These are phyloP conservation scores for Solea solea DNA, from an alignment of 2,113 vertebrate genomes.

Conservation along the genomic window DNA sequence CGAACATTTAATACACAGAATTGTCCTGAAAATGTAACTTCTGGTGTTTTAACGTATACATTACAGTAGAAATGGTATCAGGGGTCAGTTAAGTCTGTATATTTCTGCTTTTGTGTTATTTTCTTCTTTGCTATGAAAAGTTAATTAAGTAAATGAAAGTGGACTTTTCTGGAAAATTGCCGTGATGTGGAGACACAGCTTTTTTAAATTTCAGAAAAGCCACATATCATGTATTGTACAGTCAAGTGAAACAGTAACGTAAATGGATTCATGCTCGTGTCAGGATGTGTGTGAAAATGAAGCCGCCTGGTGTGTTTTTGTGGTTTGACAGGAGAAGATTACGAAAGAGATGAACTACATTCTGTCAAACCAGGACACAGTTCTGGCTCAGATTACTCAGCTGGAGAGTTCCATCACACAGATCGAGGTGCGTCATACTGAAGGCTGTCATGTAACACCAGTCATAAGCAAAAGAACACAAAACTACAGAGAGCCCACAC, in stretches of 20 bases:
- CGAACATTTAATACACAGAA: too few species aligned
- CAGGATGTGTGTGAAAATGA: conserved; percentile 1
- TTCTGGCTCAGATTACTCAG: conserved; percentile 92
- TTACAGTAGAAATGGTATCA: too few species aligned
- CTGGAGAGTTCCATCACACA: conserved; percentile 92
- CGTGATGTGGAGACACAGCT: too few species aligned
- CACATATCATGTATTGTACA: too few species aligned
- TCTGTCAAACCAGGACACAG: conserved; percentile 92
- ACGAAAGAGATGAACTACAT: conserved; percentile 93
- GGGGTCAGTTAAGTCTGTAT: too few species aligned
- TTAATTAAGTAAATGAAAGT: too few species aligned
- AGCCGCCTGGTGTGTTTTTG: neutral
- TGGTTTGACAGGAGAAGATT: conserved; percentile 89
- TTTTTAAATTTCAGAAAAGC: neutral
- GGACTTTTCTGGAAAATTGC: too few species aligned
- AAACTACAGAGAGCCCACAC: too few species aligned
- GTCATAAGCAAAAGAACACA: too few species aligned
- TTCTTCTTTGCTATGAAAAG: too few species aligned
- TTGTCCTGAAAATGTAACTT: neutral
- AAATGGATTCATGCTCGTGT: neutral
- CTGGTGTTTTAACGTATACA: too few species aligned
- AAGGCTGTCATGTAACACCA: neutral
- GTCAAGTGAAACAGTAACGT: neutral
- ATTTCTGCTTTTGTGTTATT: too few species aligned
- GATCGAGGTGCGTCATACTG: conserved; percentile 85